Base-by-base conservation (phyloP, 2,888 invertebrate species). In the Byasa hedistus region DNA sequence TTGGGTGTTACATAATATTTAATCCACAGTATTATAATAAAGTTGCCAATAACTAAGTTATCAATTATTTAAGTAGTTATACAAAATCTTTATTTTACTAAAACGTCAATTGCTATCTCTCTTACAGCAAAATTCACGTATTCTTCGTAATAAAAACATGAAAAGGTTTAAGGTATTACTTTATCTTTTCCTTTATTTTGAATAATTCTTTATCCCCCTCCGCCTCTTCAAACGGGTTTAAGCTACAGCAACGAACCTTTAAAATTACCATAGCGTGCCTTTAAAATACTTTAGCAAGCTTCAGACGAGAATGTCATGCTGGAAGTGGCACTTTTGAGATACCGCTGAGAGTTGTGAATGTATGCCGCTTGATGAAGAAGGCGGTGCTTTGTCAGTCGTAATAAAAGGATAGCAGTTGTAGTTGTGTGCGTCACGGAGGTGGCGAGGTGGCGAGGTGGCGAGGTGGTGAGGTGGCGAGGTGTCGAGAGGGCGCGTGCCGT, bases 401-500 rank as follows among this genome's bases (percentile, higher is more conserved):
- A 66, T 54, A 66, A 58, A 57, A 57, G 39, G 62, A 59, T 62
- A 54, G 22, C 0, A 27, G 39, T 22, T 58, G 32, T 58, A 55
- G 58, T 32, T 57, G 55, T 58, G 58, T 59, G 48, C 48, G 62
- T 32, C 32, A 36, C 12, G 51, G 22, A 57, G 27, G 56, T 15
- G 7, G 19, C 48, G 8, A n/a, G n/a, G 48, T n/a, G 19, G n/a
- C 8, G 48, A n/a, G 19, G 10, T 10, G 15, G 39, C 8, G 39
- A 10, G 39, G 10, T 15, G 15, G 10, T 15, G 39, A 39, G 64
- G 55, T 51, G 44, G 51, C 44, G 36, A 59, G 44, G 61, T 61
- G 65, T 48, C 61, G 48, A 32, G 54, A 54, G 66, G 21, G 61
- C 27, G 64, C 59, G 54, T 44, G 66, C 32, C 39, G 66, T 23